Base-by-base conservation (phyloP, 2,113 vertebrate genomes). In the Etheostoma spectabile region DNA sequence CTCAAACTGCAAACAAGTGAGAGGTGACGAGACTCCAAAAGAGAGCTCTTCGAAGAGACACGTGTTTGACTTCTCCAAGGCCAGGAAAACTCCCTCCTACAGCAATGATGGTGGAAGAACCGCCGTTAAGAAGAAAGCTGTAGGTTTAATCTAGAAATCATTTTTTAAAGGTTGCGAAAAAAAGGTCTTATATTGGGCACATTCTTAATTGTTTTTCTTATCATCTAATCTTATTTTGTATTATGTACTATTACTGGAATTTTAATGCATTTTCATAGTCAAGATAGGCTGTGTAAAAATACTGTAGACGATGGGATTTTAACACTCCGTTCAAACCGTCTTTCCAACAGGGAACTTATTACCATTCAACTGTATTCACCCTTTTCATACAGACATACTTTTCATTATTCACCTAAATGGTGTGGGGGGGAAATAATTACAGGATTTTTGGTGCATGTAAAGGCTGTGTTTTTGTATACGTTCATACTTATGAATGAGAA, bases 31-130 rank as follows among this genome's bases (percentile, higher is more conserved):
- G 67, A 89, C 82, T 49, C 86, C 82, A 56, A 67, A 61, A 49
- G 59, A 77, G 62, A 51, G 22, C n/a, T 53, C 66, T 52, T 67
- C 62, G 45, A 90, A 84, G 70, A 91, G 30, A n/a, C 15, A 60
- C 21, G 8, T 72, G n/a, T 92, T 84, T 82, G 72, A 89, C 35
- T 83, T 87, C 21, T 81, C 77, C 35, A 86, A 82, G 82, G 71
- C 21, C 61, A 85, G 70, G 81, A 90, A 69, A 78, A 83, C 88
- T 27, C 79, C 76, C 1, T 77, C 63, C 30, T 53, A 12, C 35
- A 83, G n/a, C 65, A 82, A 74, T 60, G 77, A 51, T 7, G 33
- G 62, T 24, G 46, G 51, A 59, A 64, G 5, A 27, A 2, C 62
- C 35, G 57, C 14, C 42, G 3, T 22, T 30, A 33, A 38, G 22